Evolutionary conservation across 1,140 invertebrate genomes (phyloP), one percentile per base, ranked within the genome.

Genomic region (Pseudomyrmex gracilis): DNA sequence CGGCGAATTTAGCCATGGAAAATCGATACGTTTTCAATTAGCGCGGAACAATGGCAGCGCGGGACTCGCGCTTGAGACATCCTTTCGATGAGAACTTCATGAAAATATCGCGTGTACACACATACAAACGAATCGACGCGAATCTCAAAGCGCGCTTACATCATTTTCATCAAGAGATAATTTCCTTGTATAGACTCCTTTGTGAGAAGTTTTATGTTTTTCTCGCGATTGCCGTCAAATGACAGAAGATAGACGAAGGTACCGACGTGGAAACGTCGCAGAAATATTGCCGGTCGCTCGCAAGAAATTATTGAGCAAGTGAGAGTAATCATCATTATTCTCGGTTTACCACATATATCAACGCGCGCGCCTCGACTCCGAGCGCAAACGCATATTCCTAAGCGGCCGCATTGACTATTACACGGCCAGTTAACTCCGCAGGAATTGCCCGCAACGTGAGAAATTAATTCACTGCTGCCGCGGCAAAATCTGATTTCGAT

Each of bases 281-380:
- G 63, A 10, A 34, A 34, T 60, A 58, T 22, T 34, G 20, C 64
- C 57, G 17, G 0, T 77, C 70, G 61, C 34, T 73, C 84, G 80
- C 86, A 82, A 87, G 73, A 78, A 80, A n/a, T 74, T 34, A 83
- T 86, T 82, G 87, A 78, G 86, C 86, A 77, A 85, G 87, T 61
- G 77, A 88, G 77, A 88, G 71, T 83, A 82, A 88, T 88, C 83
- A 87, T 88, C 82, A 86, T 86, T 85, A 86, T 85, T 86, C 74
- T 63, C 43, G 67, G 49, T 64, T 82, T 78, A 66, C 58, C 68
- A 34, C 60, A 74, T 13, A 13, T 53, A 63, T 67, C 47, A 45
- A 49, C 45, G 55, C 24, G 43, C 17, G 13, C 34, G 12, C 34
- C 20, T 51, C 34, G 13, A 24, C 63, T 82, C 55, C 17, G 60